These are phyloP conservation scores for Bucorvus abyssinicus DNA, from an alignment of 2,797 vertebrate genomes.

Conservation along the genomic window DNA sequence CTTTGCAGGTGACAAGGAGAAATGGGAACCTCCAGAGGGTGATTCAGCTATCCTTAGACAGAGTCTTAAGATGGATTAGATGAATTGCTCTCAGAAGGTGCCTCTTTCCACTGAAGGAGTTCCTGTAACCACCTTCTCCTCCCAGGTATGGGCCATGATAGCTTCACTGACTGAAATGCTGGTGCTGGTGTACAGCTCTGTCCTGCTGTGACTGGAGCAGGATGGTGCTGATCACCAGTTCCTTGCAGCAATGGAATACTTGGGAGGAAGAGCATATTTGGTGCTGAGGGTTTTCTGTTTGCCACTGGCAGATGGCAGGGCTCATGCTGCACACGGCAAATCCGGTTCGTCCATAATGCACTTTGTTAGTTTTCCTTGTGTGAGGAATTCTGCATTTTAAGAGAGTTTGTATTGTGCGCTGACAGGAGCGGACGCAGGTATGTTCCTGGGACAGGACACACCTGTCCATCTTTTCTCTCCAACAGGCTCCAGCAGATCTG, in stretches of 20 bases:
- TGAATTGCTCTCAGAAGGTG: neutral
- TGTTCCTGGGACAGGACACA: accelerated
- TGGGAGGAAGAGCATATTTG: neutral
- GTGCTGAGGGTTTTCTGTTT: neutral
- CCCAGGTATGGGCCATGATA: neutral
- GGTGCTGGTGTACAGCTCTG: neutral
- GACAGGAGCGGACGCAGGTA: neutral
- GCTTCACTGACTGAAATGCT: neutral
- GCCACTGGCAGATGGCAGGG: neutral
- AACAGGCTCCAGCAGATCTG: neutral
- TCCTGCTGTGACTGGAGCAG: neutral
- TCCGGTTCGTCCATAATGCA: neutral
- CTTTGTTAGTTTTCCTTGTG: neutral
- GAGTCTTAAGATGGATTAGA: neutral
- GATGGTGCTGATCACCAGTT: neutral
- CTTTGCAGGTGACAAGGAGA: neutral
- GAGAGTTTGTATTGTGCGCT: neutral
- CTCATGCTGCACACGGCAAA: neutral
- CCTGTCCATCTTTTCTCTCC: neutral
- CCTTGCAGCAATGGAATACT: neutral
- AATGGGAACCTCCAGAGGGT: neutral
- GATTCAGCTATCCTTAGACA: neutral
- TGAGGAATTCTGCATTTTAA: neutral
- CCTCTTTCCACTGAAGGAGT: neutral
- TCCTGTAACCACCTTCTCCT: neutral